Evolutionary conservation across 2,888 invertebrate species (phyloP).

Genomic region (Drosophila kanekoi): DNA sequence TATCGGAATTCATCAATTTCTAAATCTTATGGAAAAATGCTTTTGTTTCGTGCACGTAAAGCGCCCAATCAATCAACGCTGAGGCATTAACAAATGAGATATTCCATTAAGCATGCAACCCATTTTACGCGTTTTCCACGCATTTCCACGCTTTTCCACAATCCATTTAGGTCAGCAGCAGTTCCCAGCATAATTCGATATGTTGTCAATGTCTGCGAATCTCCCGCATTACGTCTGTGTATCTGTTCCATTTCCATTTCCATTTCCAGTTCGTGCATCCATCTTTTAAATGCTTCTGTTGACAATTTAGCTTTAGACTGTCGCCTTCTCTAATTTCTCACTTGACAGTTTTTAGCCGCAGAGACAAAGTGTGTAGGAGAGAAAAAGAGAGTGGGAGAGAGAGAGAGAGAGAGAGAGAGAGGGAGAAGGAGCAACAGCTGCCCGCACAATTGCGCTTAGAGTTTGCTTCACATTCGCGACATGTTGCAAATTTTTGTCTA

Average conservation of each 20-base stretch:
- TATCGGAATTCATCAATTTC: too few species aligned
- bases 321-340: conserved; percentile 52
- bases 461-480: conserved; percentile 45
- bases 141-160: not conserved
- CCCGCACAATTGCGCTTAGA: conserved; percentile 40
- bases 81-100: conserved; percentile 32
- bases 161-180: conserved; percentile 36
- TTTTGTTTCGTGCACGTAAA: not conserved
- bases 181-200: conserved; percentile 41
- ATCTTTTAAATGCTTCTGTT: conserved; percentile 51
- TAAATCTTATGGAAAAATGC: not conserved
- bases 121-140: not conserved
- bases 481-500: conserved; percentile 56
- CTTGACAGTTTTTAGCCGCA: conserved; percentile 53
- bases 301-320: conserved; percentile 58
- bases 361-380: conserved; percentile 1
- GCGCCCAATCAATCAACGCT: conserved; percentile 41
- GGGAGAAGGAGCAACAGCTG: conserved; percentile 12
- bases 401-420: not conserved
- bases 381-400: conserved; percentile 1
- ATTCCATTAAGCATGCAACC: conserved; percentile 10
- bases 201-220: conserved; percentile 23
- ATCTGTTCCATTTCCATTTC: conserved; percentile 6
- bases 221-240: conserved; percentile 11
- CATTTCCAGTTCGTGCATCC: conserved; percentile 33